phyloP scores from a whole-genome alignment of 2,113 vertebrate species.

The Oreotragus oreotragus region DNA sequence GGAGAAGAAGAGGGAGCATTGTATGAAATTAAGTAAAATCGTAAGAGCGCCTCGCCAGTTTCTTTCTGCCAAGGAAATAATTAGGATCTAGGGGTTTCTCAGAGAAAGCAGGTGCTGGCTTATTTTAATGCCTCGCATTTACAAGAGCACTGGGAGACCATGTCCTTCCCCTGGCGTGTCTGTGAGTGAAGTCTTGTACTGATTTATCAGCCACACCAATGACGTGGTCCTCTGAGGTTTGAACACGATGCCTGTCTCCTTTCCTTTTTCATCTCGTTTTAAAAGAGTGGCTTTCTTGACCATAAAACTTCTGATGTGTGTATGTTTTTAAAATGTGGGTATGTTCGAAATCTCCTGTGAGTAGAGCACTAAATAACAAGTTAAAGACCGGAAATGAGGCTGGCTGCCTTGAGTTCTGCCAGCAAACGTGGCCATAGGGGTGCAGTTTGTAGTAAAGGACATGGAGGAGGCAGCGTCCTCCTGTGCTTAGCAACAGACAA shows the following conservation, averaged over 20 bases:
- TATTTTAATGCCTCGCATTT: background rate
- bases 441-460: background rate
- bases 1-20: background rate
- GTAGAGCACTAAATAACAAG: background rate
- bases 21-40: background rate
- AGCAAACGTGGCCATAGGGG: background rate
- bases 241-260: background rate
- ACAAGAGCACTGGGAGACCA: rapidly evolving
- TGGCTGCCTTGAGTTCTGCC: background rate
- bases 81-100: background rate
- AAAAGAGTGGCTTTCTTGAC: background rate
- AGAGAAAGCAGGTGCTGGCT: background rate
- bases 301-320: background rate
- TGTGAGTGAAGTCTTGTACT: background rate
- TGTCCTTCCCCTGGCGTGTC: rapidly evolving
- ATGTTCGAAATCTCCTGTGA: background rate
- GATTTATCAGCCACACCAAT: too few species aligned
- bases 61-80: background rate
- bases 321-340: background rate
- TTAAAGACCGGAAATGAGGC: background rate
- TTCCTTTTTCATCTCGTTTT: background rate
- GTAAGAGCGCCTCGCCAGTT: background rate
- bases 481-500: background rate
- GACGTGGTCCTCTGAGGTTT: background rate
- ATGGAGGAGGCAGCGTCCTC: background rate